Percentiles rank a stretch among this genome's conserved stretches.
phyloP scores from a whole-genome alignment of 1,140 invertebrate species.

The Sarcophaga bullata region DNA sequence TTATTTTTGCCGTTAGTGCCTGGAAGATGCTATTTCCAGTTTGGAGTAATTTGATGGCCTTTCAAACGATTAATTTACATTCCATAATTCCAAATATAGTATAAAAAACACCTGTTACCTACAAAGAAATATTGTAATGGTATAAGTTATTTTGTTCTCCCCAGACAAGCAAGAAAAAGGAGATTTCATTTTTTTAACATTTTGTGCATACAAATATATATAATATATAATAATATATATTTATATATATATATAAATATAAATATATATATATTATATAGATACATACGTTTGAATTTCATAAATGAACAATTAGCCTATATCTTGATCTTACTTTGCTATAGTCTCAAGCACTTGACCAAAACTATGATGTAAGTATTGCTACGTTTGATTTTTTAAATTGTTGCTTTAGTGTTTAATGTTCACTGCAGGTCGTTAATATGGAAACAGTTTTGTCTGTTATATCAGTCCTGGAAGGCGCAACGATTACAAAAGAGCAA shows the following conservation, averaged over 20 bases:
- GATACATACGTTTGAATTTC: background rate
- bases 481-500: constrained; percentile 93
- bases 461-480: constrained; percentile 90
- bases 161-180: background rate
- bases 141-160: background rate
- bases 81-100: background rate
- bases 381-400: background rate
- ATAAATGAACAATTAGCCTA: constrained; percentile 64
- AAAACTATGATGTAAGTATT: constrained; percentile 75
- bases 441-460: constrained; percentile 92
- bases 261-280: no score
- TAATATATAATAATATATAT: background rate
- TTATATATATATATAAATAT: background rate
- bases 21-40: background rate
- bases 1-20: background rate
- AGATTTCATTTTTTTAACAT: background rate
- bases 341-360: constrained; percentile 74
- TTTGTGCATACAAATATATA: background rate
- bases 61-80: background rate
- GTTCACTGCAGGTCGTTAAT: constrained; percentile 84
- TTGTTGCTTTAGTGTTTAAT: background rate
- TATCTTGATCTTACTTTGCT: constrained; percentile 72
- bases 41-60: background rate
- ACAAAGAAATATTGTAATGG: background rate
- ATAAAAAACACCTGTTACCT: no score